Conservation (phyloP, 1,140 invertebrate genomes). For the Anoplophora glabripennis region DNA sequence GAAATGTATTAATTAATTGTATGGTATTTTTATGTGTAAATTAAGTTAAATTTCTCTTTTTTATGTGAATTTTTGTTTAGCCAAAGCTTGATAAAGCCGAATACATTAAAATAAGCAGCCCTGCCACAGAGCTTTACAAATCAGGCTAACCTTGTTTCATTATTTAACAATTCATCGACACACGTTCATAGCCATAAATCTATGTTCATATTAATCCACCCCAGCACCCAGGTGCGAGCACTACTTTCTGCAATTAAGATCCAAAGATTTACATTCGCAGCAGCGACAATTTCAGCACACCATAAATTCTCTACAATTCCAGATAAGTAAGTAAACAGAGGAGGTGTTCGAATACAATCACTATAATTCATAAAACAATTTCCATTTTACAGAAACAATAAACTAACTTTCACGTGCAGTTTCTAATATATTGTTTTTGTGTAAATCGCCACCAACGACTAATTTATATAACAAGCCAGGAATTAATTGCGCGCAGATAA, state of each 20-base stretch:
- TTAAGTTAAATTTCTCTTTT: too few relatives aligned
- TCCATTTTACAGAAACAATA: constrained; percentile 18
- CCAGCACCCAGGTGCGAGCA: too few relatives aligned
- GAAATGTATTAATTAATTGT: too few relatives aligned
- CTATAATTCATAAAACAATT: constrained; percentile 18
- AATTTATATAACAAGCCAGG: constrained; percentile 28
- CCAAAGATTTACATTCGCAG: not conserved
- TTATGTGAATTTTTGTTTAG: too few relatives aligned
- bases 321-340: constrained; percentile 7
- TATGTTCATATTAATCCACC: too few relatives aligned
- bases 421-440: constrained; percentile 16
- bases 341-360: constrained; percentile 18
- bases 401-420: constrained; percentile 18
- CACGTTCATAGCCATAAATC: too few relatives aligned
- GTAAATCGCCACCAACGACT: constrained; percentile 12
- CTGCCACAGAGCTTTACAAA: too few relatives aligned
- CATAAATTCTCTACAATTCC: not conserved
- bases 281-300: not conserved
- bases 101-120: too few relatives aligned
- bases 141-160: too few relatives aligned
- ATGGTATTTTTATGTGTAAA: too few relatives aligned
- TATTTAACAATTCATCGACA: too few relatives aligned
- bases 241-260: not conserved
- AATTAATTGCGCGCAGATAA: constrained; percentile 24
- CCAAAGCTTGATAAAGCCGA: too few relatives aligned